A percentile compares a stretch with the other conserved stretches of the same genome.
Conservation (phyloP, 2,888 invertebrate species). For the Andricus curvator region DNA sequence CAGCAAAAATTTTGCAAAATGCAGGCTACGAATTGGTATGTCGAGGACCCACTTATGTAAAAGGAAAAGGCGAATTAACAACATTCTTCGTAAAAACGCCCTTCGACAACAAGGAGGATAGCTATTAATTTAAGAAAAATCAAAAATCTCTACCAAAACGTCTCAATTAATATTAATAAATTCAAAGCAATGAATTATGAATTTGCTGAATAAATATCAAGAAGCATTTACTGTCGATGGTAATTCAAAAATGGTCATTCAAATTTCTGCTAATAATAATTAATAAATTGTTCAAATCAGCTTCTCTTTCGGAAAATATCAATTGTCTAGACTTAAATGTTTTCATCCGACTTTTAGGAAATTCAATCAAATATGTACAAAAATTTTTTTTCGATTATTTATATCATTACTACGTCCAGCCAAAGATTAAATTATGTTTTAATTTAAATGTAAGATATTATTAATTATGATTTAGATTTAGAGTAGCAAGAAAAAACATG, state of each 20-base stretch:
- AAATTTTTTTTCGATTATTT: background rate
- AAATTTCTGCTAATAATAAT: slow-evolving; percentile 4
- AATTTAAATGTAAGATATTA: background rate
- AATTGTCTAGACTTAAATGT: background rate
- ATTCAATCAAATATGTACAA: background rate
- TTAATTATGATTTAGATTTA: background rate
- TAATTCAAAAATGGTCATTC: background rate
- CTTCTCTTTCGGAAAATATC: background rate
- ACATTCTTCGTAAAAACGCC: slow-evolving; percentile 96
- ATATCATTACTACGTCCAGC: background rate
- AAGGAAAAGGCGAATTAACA: slow-evolving; percentile 94
- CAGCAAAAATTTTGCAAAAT: slow-evolving; percentile 89
- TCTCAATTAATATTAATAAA: slow-evolving; percentile 7
- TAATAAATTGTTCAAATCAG: background rate
- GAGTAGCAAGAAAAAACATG: background rate
- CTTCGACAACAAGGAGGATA: slow-evolving; percentile 82
- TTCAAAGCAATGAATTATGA: background rate
- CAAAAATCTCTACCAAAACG: background rate
- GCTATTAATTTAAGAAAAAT: slow-evolving; percentile 54
- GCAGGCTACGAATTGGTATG: slow-evolving; percentile 94
- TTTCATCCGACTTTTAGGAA: background rate
- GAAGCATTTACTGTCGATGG: background rate
- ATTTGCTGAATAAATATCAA: background rate
- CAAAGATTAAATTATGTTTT: background rate
- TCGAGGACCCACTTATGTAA: slow-evolving; percentile 95